These are phyloP conservation scores for Poecile atricapillus DNA, from an alignment of 2,113 vertebrate genomes.

Conservation along the genomic window DNA sequence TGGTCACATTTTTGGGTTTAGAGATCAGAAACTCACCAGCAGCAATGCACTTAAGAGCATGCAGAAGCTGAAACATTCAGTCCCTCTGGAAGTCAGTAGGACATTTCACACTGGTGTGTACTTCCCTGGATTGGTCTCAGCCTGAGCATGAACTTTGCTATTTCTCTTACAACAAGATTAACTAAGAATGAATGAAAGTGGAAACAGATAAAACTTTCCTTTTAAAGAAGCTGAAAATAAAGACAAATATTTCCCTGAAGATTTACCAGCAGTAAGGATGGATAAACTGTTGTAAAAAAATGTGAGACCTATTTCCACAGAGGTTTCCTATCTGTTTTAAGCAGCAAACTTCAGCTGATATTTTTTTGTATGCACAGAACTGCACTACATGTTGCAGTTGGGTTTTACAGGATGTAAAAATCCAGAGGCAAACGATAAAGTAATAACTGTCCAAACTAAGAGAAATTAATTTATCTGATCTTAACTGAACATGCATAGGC, in stretches of 20 bases:
- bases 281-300: not conserved
- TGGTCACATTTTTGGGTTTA: not conserved
- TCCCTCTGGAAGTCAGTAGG: not conserved
- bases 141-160: not conserved
- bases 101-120: not conserved
- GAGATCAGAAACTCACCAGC: not conserved
- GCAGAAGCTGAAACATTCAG: not conserved
- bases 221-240: not conserved
- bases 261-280: not conserved
- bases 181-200: not conserved
- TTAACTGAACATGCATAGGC: not conserved
- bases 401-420: not conserved
- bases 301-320: not conserved
- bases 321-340: not conserved
- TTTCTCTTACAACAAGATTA: not conserved
- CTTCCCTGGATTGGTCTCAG: not conserved
- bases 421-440: not conserved
- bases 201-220: not conserved
- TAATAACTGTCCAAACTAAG: constrained; percentile 1
- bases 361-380: not conserved
- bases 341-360: not conserved
- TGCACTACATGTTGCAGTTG: not conserved
- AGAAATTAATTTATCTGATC: constrained; percentile 21
- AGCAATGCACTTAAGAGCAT: not conserved
- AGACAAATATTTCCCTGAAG: constrained; percentile 12